Base-by-base conservation (phyloP, 2,113 vertebrate species). In the Gymnarchus niloticus region DNA sequence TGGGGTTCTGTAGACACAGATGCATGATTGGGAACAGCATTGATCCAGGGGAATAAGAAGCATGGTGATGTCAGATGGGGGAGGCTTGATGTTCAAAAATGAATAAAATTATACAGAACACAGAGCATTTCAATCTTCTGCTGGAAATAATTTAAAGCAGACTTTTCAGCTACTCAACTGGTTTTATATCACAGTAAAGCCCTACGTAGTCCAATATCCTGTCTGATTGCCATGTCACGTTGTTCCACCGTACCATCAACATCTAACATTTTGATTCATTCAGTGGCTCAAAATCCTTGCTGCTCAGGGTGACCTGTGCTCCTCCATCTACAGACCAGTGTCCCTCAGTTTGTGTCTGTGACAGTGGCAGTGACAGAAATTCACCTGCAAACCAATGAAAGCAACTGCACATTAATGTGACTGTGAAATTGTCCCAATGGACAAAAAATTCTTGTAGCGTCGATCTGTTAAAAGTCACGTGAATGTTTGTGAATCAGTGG, bases 191-290 rank as follows among this genome's bases (percentile, higher is more conserved):
- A n/a, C n/a, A n/a, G n/a, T n/a, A n/a, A n/a, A n/a, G n/a, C n/a
- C n/a, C n/a, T n/a, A n/a, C n/a, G n/a, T n/a, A n/a, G n/a, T n/a
- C n/a, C n/a, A n/a, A n/a, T n/a, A n/a, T n/a, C n/a, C n/a, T n/a
- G n/a, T n/a, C n/a, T n/a, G n/a, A n/a, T n/a, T 52, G 51, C 51
- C 14, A 12, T 52, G 51, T 52, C 5, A 6, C 51, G 8, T 65
- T 33, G n/a, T 65, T 49, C 3, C 4, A 1, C 23, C 28, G n/a
- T 3, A 19, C 10, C 23, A 65, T 65, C 44, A 33, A n/a, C 59
- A 46, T 7, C 59, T 91, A 94, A 88, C 93, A 94, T 52, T 83
- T 90, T n/a, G 91, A 92, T 91, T 94, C 96, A 89, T 93, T 87
- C 25, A 69, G 85, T 59, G 88, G 87, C 41, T 85, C 61, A 33